Evolutionary conservation across 2,888 invertebrate genomes (phyloP).

Genomic region (Metacarcinus magister): DNA sequence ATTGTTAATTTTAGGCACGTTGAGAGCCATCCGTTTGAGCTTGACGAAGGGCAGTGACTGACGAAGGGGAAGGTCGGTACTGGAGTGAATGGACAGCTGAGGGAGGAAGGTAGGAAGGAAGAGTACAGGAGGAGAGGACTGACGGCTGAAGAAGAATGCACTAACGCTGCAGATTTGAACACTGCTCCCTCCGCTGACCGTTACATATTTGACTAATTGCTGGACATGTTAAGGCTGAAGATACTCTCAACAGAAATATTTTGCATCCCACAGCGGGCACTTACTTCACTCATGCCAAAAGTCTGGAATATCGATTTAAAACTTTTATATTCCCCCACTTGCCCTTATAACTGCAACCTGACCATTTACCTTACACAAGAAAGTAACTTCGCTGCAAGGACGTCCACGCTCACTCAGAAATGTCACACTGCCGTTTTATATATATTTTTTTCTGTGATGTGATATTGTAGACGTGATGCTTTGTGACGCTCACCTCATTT

Average conservation of each 20-base stretch:
- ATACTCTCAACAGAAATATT: neutral
- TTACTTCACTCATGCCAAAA: constrained; percentile 13
- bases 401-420: neutral
- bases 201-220: constrained; percentile 34
- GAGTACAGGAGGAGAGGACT: neutral
- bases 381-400: neutral
- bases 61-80: neutral
- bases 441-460: neutral
- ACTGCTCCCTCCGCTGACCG: neutral
- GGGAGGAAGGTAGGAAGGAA: neutral
- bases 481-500: neutral
- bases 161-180: neutral
- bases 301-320: neutral
- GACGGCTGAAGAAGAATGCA: neutral
- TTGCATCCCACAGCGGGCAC: neutral
- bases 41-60: neutral
- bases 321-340: neutral
- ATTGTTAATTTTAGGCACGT: neutral
- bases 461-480: neutral
- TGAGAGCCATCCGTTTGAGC: constrained; percentile 6
- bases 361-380: neutral
- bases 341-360: neutral
- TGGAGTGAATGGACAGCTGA: neutral
- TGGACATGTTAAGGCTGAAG: constrained; percentile 27
- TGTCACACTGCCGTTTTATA: neutral